Evolutionary conservation across 1,140 invertebrate species (phyloP), one percentile per base, ranked within the genome.

Genomic region (Drosophila sulfurigaster): DNA sequence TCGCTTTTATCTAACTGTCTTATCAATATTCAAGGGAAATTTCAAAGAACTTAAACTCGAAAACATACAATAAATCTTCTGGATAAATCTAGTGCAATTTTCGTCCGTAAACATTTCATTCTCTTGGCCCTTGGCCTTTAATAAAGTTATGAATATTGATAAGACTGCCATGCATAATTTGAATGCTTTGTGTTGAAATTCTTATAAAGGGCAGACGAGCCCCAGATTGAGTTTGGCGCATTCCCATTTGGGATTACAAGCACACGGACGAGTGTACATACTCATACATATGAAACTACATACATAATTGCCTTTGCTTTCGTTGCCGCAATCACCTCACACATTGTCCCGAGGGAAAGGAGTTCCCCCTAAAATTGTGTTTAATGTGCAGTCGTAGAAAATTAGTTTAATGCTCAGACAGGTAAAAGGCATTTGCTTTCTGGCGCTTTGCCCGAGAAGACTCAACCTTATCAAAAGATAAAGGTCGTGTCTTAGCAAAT

Each of bases 101-200:
- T 25, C 2, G 20, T 25, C 11, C 46, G 69, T 32, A 15, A 58
- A 41, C 5, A 56, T 35, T 15, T 13, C 5, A 5, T 15, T 8
- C 5, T 30, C 6, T 25, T 13, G 43, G 38, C 43, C 38, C 32
- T 43, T 64, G 15, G n/a, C 52, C 60, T 43, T 54, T 66, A 67
- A 73, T 54, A 43, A 62, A 60, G 62, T 77, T 77, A 77, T 77
- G 63, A 77, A 77, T 77, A 77, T 77, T 77, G 70, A 77, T 77
- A 63, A 63, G 63, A 30, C 15, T 51, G 35, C 16, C 35, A 57
- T 46, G 54, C 49, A 69, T 68, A 75, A 75, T 54, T 75, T 63
- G 57, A 28, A 64, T 20, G 72, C 66, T 48, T 57, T 72, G 28
- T 73, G 49, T 56, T 15, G n/a, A 73, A 67, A 49, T 41, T 59